These are phyloP conservation scores for Helobdella robusta DNA, from an alignment of 2,888 invertebrate genomes.

Conservation along the genomic window DNA sequence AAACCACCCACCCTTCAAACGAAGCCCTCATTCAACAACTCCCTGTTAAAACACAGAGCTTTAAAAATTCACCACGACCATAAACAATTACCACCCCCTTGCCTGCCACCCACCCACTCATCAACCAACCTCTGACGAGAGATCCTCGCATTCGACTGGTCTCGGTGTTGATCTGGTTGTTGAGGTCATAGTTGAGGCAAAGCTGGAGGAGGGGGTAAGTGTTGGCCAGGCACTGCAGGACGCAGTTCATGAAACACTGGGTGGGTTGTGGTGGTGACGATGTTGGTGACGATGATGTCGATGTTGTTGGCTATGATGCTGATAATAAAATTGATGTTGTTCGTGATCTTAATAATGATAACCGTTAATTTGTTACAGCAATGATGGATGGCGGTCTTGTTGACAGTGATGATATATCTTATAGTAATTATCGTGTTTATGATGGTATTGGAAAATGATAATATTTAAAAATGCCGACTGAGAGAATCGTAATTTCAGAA, in stretches of 20 bases:
- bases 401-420: background rate
- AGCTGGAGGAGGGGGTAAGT: conserved; percentile 69
- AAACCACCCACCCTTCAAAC: too few species aligned
- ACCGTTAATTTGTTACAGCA: background rate
- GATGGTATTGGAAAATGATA: too few species aligned
- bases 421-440: too few species aligned
- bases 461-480: too few species aligned
- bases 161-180: conserved; percentile 65
- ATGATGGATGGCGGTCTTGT: background rate
- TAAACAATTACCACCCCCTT: too few species aligned
- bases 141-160: conserved; percentile 75
- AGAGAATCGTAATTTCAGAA: too few species aligned
- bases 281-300: too few species aligned
- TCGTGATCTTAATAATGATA: background rate
- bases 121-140: conserved; percentile 57
- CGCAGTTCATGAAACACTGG: conserved; percentile 78
- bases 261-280: too few species aligned
- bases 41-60: too few species aligned
- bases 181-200: conserved; percentile 59
- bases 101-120: too few species aligned
- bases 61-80: too few species aligned
- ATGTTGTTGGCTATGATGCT: background rate
- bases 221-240: conserved; percentile 75
- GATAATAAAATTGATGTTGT: background rate
- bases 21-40: too few species aligned